Evolutionary conservation across 2,888 invertebrate genomes (phyloP), one percentile per base, ranked within the genome.

Genomic region (Hanleya hanleyi): DNA sequence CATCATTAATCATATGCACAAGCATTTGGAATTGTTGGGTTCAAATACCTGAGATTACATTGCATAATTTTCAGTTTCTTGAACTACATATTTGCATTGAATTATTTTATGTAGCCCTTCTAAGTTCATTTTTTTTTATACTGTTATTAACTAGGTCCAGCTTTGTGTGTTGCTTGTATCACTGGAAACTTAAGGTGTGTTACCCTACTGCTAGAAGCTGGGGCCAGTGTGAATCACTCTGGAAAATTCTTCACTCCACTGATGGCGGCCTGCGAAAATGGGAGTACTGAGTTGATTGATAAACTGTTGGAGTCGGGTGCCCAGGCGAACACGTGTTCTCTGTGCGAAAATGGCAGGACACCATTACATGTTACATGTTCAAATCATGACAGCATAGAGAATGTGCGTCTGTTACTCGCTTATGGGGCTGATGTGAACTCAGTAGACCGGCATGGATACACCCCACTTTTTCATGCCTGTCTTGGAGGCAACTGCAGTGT

Each of bases 201-300:
- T 4, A 22, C 29, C 26, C 12, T 57, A 32, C 57, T 57, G 32
- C 9, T 57, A 32, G 29, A 57, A 32, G 32, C 57, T 22, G 57
- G 57, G 12, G 57, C 57, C 57, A 57, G 57, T 57, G 57, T 57
- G 15, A 57, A 57, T 26, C 57, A 57, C 26, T 22, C 57, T 29
- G 57, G 57, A 4, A 22, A 57, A 18, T 29, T 29, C 26, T 18
- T 12, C 18, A 57, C 57, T 2, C 57, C 57, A 15, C 26, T 57
- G 1, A 22, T 29, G 22, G 22, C 57, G 29, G 57, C 57, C 32
- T 57, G 57, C 32, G 12, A 57, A 26, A 32, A 57, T 26, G 57
- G 57, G 29, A 57, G 29, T 32, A 57, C 32, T 32, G 22, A 57
- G 26, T 15, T 57, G 22, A 57, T 57, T 26, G 29, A 57, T 57